Evolutionary conservation across 23 tunicate species (phyloP), one percentile per base, ranked within the genome.

Genomic region (Oikopleura vanhoeffeni): DNA sequence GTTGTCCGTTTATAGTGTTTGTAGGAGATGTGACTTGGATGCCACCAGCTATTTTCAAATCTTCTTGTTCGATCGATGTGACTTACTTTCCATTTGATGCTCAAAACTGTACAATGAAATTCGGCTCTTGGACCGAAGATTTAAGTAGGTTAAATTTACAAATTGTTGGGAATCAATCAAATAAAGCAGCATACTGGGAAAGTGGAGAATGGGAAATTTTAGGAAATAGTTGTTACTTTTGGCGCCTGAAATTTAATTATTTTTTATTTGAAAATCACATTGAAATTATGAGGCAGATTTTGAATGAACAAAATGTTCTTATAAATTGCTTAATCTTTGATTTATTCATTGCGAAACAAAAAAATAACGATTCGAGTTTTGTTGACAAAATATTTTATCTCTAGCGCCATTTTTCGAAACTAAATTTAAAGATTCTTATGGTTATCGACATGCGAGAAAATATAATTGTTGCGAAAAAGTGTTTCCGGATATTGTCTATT

Each of bases 401-500:
- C n/a, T n/a, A n/a, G n/a, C n/a, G n/a, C n/a, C n/a, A n/a, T n/a
- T n/a, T n/a, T n/a, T n/a, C n/a, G n/a, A n/a, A n/a, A n/a, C 64
- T 24, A 8, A 49, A 49, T 49, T 49, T 8, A 49, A 13, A 49
- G 79, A 71, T 32, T 39, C 83, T 2, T 85, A 38, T 41, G 41
- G 42, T 35, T 49, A 30, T 86, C 90, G 97, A 77, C 91, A 92
- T 87, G 97, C 89, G 67, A 41, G 97, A 49, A 92, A 92, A 71
- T 92, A 92, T 85, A 92, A 92, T 83, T 92, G 97, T 76, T 92
- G 97, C 84, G 92, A 91, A 77, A 90, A 92, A 67, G 76, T 90
- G 60, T 91, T 88, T 71, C 88, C 88, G 32, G 89, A 88, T 85
- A 83, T 91, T 36, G 84, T 87, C 57, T 88, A 88, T 40, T 87